phyloP scores from a whole-genome alignment of 2,797 vertebrate genomes.

The Propithecus deckenii region DNA sequence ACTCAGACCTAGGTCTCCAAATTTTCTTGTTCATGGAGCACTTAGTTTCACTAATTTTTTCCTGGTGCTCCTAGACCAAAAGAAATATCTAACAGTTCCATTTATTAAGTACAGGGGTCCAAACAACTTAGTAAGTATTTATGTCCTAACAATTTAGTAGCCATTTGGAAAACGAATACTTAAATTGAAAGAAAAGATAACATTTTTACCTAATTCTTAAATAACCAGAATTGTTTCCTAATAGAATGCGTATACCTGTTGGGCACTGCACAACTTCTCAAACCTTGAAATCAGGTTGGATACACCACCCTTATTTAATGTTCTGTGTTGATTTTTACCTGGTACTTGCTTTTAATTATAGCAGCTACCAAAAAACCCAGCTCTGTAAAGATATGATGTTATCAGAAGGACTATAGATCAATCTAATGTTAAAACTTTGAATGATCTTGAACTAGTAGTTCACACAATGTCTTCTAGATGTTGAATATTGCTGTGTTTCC shows the following conservation, averaged over 20 bases:
- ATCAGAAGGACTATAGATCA: not conserved
- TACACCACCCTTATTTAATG: not conserved
- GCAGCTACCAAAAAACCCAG: not conserved
- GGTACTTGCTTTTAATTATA: not conserved
- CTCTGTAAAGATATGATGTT: not conserved
- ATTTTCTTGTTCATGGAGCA: not conserved
- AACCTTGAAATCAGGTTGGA: not conserved
- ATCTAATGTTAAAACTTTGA: not conserved
- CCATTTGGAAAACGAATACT: not conserved
- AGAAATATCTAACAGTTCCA: not conserved
- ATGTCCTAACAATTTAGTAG: not conserved
- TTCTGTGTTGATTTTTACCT: not conserved
- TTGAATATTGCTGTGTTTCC: not conserved
- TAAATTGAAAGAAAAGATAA: conserved; percentile 12
- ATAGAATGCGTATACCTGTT: not conserved
- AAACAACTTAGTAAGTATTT: not conserved
- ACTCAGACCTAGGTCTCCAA: not conserved
- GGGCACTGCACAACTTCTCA: not conserved
- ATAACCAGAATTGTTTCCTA: not conserved
- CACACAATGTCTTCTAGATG: not conserved
- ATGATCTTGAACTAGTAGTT: not conserved
- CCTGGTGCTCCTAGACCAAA: not conserved
- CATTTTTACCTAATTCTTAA: conserved; percentile 6
- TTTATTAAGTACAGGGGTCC: not conserved
- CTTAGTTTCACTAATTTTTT: not conserved